Evolutionary conservation across 2,113 vertebrate species (phyloP).

Genomic region (Parus major): DNA sequence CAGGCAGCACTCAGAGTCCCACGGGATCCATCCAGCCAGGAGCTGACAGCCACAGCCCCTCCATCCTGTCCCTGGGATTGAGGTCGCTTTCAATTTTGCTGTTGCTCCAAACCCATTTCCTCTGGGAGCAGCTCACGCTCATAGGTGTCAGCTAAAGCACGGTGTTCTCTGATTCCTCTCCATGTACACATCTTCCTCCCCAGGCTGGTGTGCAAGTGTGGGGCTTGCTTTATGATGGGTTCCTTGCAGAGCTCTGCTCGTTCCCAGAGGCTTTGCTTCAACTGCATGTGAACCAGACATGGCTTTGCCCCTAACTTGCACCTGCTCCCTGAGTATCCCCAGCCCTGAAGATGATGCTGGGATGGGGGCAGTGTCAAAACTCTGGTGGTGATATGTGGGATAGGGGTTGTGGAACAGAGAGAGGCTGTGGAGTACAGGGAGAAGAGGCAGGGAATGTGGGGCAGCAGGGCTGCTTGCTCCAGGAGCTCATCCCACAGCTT

Average conservation of each 20-base stretch:
- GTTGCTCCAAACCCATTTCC: not conserved
- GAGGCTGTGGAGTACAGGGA: not conserved
- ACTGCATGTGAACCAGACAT: accelerated
- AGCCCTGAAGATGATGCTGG: not conserved
- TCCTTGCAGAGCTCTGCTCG: not conserved
- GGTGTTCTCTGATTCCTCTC: not conserved
- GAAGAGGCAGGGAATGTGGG: not conserved
- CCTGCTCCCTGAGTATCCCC: not conserved
- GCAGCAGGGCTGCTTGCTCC: not conserved
- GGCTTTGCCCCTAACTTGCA: not conserved
- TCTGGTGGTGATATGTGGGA: not conserved
- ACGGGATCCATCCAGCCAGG: not conserved
- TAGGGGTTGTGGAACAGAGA: not conserved
- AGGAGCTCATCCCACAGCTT: not conserved
- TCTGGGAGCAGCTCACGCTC: not conserved
- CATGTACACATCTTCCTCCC: not conserved
- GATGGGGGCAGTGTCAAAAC: not conserved
- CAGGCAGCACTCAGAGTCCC: not conserved
- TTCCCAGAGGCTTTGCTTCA: not conserved
- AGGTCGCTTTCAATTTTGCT: not conserved
- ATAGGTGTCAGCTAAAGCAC: not conserved
- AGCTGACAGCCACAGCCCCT: not conserved
- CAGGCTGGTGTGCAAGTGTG: not conserved
- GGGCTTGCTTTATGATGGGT: not conserved
- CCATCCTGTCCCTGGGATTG: not conserved